Base-by-base conservation (phyloP, 2,113 vertebrate species). In the Gavialis gangeticus region DNA sequence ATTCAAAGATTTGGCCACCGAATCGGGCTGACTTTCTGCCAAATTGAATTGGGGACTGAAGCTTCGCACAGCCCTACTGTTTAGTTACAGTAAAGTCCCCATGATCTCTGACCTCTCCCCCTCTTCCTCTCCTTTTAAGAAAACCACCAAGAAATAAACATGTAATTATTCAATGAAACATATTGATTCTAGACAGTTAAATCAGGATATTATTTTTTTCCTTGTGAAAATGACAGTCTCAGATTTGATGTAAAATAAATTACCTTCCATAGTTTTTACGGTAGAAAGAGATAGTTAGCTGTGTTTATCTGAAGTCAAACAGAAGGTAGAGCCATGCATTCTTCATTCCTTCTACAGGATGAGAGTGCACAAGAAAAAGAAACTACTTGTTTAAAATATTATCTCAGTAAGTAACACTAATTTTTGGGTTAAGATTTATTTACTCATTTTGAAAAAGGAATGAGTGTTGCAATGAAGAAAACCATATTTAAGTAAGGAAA, bases 221-320 rank as follows among this genome's bases (percentile, higher is more conserved):
- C 82, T 12, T 37, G 76, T 71, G 88, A 87, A 81, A 92, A 89
- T 27, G 16, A 62, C 77, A 34, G 73, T 3, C 88, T 89, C 76
- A 4, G 10, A 75, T 63, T 6, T 2, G 58, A 86, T 58, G 57
- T 12, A 2, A 1, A 24, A 54, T 62, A 71, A 0, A 3, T 79
- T 28, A 19, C 16, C 76, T 85, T 56, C 86, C 1, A 7, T 5
- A 30, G 46, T 46, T 46, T 46, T 46, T 46, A 46, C 8, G 46
- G 46, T 9, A 46, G 46, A 46, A 46, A 46, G 46, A 46, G 46
- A 46, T 46, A 46, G 46, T 46, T 46, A 46, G 46, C 46, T 46
- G 46, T 46, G 6, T 46, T 46, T 46, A 46, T 46, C 46, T 46
- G 46, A 46, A 46, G 46, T 46, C 46, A 46, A 46, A 46, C 46